A percentile compares a stretch with the other conserved stretches of the same genome.
phyloP scores from a whole-genome alignment of 2,888 invertebrate species.

The Lutraria lutraria region DNA sequence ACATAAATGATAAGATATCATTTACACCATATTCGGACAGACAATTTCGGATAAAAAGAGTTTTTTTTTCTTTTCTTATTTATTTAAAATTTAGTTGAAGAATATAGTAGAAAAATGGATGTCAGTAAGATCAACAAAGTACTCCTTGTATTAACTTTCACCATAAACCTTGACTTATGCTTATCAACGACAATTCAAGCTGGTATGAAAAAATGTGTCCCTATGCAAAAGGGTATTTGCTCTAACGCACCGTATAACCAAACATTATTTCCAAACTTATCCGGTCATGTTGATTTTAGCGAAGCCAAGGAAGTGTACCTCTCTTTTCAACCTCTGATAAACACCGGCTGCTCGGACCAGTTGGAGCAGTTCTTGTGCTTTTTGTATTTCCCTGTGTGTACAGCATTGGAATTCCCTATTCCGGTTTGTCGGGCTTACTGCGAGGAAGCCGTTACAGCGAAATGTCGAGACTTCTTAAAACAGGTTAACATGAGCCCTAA shows the following conservation, averaged over 20 bases:
- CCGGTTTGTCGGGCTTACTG: constrained; percentile 61
- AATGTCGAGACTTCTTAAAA: constrained; percentile 53
- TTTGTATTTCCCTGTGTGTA: constrained; percentile 62
- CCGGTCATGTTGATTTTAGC: constrained; percentile 53
- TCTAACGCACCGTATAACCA: constrained; percentile 56
- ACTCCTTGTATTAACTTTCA: background rate
- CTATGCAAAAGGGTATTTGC: constrained; percentile 32
- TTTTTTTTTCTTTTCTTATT: too few species aligned
- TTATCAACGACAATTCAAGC: background rate
- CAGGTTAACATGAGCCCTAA: constrained; percentile 38
- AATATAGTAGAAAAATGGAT: background rate
- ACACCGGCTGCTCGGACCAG: constrained; percentile 49
- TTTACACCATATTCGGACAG: background rate
- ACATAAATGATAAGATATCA: background rate
- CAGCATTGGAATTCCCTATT: constrained; percentile 48
- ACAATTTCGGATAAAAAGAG: background rate
- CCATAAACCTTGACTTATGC: background rate
- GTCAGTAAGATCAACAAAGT: background rate
- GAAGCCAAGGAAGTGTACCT: constrained; percentile 49
- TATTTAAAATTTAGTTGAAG: too few species aligned
- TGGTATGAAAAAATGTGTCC: background rate
- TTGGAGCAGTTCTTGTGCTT: constrained; percentile 64
- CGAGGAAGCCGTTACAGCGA: constrained; percentile 49
- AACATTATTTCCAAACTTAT: constrained; percentile 63
- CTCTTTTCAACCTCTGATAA: constrained; percentile 59